Percentiles rank a stretch among this genome's conserved stretches.
phyloP scores from a whole-genome alignment of 2,888 invertebrate genomes.

The Drosophila atripex region DNA sequence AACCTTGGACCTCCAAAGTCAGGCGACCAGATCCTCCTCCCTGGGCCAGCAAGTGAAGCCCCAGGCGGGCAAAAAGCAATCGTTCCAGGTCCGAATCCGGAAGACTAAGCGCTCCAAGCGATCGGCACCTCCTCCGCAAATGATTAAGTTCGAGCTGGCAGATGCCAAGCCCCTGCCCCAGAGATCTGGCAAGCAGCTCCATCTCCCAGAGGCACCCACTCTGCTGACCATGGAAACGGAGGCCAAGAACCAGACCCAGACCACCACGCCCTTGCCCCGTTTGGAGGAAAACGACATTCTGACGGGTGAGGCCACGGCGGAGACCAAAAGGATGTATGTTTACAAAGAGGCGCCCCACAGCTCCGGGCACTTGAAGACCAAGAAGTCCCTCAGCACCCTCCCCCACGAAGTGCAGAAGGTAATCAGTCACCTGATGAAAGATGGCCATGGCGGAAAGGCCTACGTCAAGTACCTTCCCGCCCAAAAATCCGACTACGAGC shows the following conservation, averaged over 20 bases:
- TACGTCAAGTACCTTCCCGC: slow-evolving; percentile 74
- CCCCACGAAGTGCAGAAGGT: slow-evolving; percentile 81
- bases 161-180: slow-evolving; percentile 77
- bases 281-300: slow-evolving; percentile 53
- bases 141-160: slow-evolving; percentile 81
- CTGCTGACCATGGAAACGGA: slow-evolving; percentile 57
- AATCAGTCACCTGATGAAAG: slow-evolving; percentile 76
- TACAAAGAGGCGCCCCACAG: slow-evolving; percentile 65
- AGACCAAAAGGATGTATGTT: slow-evolving; percentile 70
- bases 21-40: slow-evolving; percentile 6
- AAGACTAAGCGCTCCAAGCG: slow-evolving; percentile 60
- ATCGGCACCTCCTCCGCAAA: slow-evolving; percentile 48
- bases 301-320: slow-evolving; percentile 53
- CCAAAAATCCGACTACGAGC: slow-evolving; percentile 72
- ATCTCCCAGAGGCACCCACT: slow-evolving; percentile 10
- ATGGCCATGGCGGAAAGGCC: slow-evolving; percentile 70
- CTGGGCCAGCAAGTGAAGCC: background rate
- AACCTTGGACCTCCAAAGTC: slow-evolving; percentile 61
- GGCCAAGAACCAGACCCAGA: slow-evolving; percentile 8
- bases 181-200: slow-evolving; percentile 45
- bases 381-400: slow-evolving; percentile 71
- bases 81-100: slow-evolving; percentile 37
- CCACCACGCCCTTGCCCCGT: slow-evolving; percentile 12
- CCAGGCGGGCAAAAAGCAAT: slow-evolving; percentile 11
- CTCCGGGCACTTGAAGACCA: slow-evolving; percentile 50